These are phyloP conservation scores for Enoplolaimus lenunculus DNA, from an alignment of 2,888 invertebrate species.

Conservation along the genomic window DNA sequence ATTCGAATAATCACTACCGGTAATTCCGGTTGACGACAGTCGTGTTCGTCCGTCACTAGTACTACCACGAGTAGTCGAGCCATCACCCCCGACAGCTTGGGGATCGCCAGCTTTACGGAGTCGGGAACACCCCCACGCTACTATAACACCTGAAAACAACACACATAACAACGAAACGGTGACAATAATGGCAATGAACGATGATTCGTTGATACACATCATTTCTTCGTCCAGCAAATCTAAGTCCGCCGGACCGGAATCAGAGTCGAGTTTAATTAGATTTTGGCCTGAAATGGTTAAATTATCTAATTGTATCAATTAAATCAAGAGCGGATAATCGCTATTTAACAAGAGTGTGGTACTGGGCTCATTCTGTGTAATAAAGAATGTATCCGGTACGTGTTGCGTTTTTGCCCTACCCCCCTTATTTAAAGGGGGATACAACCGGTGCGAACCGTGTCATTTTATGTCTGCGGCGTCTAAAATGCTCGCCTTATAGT, in stretches of 20 bases:
- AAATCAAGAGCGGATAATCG: too few species aligned
- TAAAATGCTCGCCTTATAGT: too few species aligned
- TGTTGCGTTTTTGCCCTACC: too few species aligned
- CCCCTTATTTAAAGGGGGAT: too few species aligned
- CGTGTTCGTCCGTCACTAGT: neutral
- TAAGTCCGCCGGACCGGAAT: neutral
- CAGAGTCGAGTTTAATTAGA: conserved; percentile 19
- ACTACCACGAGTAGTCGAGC: neutral
- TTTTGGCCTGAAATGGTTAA: conserved; percentile 20
- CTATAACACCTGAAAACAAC: conserved; percentile 36
- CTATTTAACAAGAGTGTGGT: too few species aligned
- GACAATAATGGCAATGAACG: conserved; percentile 38
- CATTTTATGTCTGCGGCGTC: too few species aligned
- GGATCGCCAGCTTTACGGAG: neutral
- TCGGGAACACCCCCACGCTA: conserved; percentile 33
- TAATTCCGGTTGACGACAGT: neutral
- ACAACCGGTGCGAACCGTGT: too few species aligned
- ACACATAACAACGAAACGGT: conserved; percentile 36
- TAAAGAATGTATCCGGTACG: too few species aligned
- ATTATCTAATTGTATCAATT: too few species aligned
- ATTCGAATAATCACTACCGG: neutral
- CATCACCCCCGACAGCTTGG: neutral
- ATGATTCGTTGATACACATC: conserved; percentile 36
- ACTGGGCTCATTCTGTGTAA: too few species aligned
- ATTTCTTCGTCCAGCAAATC: conserved; percentile 25